Evolutionary conservation across 2,888 invertebrate species (phyloP).

Genomic region (Sericinus montela): DNA sequence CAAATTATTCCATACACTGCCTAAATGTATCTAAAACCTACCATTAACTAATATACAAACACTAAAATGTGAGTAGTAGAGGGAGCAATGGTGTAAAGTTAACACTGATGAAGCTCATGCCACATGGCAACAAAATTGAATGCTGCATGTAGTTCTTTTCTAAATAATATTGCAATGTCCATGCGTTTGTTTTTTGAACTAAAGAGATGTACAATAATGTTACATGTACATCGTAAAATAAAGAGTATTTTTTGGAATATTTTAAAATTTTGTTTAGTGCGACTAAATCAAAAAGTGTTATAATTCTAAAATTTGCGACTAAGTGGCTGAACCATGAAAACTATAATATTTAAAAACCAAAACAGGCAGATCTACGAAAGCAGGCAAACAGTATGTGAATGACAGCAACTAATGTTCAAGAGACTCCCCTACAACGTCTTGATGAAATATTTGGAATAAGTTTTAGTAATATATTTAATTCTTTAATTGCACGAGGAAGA

Average conservation of each 20-base stretch:
- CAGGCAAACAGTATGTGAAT: conserved; percentile 10
- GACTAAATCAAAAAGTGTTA: no score
- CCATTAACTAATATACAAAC: background rate
- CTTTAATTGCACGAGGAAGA: no score
- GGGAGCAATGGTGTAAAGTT: background rate
- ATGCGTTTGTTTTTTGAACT: no score
- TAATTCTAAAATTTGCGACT: no score
- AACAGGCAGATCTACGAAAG: conserved; percentile 20
- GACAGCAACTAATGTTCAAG: background rate
- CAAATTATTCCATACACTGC: conserved; percentile 36
- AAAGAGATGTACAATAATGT: no score
- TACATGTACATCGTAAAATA: no score
- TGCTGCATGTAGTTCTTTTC: background rate
- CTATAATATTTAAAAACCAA: background rate
- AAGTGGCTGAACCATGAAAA: no score
- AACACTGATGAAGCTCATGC: background rate
- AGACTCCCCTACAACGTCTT: conserved; percentile 9
- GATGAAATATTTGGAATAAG: conserved; percentile 9
- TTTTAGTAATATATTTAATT: no score
- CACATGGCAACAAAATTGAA: background rate
- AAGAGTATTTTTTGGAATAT: no score
- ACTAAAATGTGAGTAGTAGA: background rate
- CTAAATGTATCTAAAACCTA: conserved; percentile 13
- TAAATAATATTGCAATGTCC: background rate
- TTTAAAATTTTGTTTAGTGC: no score